Evolutionary conservation across 2,797 vertebrate species (phyloP).

Genomic region (Lacerta viridis): DNA sequence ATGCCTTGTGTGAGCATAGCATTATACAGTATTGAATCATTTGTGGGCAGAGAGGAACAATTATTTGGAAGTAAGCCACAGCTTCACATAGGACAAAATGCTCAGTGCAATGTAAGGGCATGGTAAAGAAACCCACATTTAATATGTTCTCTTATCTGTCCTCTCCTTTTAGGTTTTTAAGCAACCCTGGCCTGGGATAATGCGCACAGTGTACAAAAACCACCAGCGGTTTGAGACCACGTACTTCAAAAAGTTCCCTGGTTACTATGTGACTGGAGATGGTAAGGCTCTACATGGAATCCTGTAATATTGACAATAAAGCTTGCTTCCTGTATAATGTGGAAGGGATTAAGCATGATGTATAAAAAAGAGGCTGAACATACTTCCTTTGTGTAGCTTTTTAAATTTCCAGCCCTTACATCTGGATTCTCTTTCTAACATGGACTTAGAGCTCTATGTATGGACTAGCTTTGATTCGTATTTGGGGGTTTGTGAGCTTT

Average conservation of each 20-base stretch:
- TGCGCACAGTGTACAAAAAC: constrained; percentile 93
- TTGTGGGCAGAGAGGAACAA: neutral
- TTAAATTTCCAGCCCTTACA: neutral
- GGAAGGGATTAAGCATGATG: neutral
- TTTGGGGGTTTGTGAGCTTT: neutral
- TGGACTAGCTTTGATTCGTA: neutral
- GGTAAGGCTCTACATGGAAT: constrained; percentile 80
- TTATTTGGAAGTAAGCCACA: neutral
- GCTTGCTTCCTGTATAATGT: neutral
- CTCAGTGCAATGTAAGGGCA: neutral
- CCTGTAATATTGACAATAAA: neutral
- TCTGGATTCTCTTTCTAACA: constrained; percentile 3
- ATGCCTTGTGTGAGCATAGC: neutral
- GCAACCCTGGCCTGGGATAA: constrained; percentile 96
- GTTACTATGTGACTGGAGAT: constrained; percentile 96
- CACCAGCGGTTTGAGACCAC: constrained; percentile 90
- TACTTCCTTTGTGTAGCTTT: neutral
- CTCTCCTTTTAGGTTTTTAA: constrained; percentile 90
- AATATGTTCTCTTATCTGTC: neutral
- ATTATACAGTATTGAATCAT: too few species aligned
- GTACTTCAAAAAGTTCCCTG: constrained; percentile 98
- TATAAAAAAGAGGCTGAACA: neutral
- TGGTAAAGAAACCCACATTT: neutral
- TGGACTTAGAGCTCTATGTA: too few species aligned
- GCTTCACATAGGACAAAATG: neutral